A percentile compares a stretch with the other conserved stretches of the same genome.
phyloP scores from a whole-genome alignment of 2,888 invertebrate species.

The Drosophila rellima region DNA sequence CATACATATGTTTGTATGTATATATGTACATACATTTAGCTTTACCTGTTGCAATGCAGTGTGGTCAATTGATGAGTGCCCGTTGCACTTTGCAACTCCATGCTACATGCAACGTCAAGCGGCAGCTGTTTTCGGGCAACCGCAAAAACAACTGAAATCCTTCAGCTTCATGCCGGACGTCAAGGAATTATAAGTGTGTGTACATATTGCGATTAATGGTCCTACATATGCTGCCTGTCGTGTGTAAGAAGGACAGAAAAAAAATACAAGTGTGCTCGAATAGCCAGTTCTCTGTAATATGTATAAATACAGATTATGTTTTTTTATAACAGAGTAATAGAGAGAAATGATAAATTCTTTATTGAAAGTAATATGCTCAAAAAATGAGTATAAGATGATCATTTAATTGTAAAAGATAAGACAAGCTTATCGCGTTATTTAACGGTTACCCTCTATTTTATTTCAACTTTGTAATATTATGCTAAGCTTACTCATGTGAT shows the following conservation, averaged over 20 bases:
- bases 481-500: background rate
- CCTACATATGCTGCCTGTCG: slow-evolving; percentile 12
- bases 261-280: background rate
- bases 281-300: background rate
- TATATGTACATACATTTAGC: background rate
- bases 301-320: background rate
- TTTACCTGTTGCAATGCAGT: slow-evolving; percentile 37
- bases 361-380: too few species aligned
- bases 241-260: background rate
- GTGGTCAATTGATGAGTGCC: slow-evolving; percentile 28
- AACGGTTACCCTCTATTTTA: too few species aligned
- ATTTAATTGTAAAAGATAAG: too few species aligned
- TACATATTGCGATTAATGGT: slow-evolving; percentile 42
- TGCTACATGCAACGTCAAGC: slow-evolving; percentile 22
- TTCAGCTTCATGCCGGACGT: slow-evolving; percentile 25
- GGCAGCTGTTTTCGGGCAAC: slow-evolving; percentile 58
- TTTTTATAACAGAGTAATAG: background rate
- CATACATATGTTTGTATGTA: too few species aligned
- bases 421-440: too few species aligned
- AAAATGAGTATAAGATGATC: background rate
- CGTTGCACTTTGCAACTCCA: slow-evolving; percentile 27
- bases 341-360: too few species aligned
- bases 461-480: background rate
- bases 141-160: slow-evolving; percentile 49
- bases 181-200: slow-evolving; percentile 36